Conservation (phyloP, 2,888 invertebrate genomes). For the Parnassius smintheus region DNA sequence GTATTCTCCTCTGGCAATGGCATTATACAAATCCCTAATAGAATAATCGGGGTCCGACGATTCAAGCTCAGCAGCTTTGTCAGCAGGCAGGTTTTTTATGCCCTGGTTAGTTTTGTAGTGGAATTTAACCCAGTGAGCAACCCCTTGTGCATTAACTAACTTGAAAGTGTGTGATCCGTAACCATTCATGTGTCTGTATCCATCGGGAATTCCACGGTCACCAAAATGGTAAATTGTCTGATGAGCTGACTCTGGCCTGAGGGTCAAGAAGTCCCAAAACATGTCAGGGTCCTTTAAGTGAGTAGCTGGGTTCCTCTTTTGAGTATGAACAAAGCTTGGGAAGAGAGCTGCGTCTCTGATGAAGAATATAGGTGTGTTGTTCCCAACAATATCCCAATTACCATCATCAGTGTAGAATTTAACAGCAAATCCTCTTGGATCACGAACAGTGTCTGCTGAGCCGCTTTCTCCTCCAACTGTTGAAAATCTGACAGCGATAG, state of each 20-base stretch:
- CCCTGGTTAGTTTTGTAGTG: slow-evolving; percentile 96
- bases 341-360: slow-evolving; percentile 94
- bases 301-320: slow-evolving; percentile 96
- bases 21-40: slow-evolving; percentile 93
- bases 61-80: slow-evolving; percentile 85
- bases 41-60: slow-evolving; percentile 93
- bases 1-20: slow-evolving; percentile 87
- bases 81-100: slow-evolving; percentile 88
- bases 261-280: slow-evolving; percentile 97
- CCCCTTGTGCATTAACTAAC: slow-evolving; percentile 88
- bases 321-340: slow-evolving; percentile 97
- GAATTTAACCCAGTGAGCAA: slow-evolving; percentile 93
- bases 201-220: slow-evolving; percentile 96
- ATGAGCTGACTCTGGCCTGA: slow-evolving; percentile 93
- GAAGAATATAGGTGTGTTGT: slow-evolving; percentile 96
- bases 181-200: slow-evolving; percentile 96
- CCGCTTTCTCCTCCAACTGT: slow-evolving; percentile 95
- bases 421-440: slow-evolving; percentile 95
- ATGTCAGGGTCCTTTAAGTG: slow-evolving; percentile 95
- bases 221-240: slow-evolving; percentile 92
- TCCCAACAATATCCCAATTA: slow-evolving; percentile 96
- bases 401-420: slow-evolving; percentile 97
- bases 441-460: slow-evolving; percentile 94
- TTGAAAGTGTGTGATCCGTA: slow-evolving; percentile 98
- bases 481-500: slow-evolving; percentile 90